These are phyloP conservation scores for Lysiphlebus fabarum DNA, from an alignment of 1,140 invertebrate species.

Conservation along the genomic window DNA sequence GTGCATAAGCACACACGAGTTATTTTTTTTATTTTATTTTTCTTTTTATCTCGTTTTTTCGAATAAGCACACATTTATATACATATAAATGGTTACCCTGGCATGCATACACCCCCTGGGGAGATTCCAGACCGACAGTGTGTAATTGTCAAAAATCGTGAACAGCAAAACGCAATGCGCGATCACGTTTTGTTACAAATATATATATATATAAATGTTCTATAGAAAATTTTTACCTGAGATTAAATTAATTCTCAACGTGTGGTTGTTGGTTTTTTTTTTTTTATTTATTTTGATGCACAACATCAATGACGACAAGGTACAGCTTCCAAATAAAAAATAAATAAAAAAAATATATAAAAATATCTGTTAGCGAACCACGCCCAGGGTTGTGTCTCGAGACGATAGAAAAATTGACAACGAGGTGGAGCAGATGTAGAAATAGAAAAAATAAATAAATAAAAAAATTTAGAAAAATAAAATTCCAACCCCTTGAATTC, in stretches of 20 bases:
- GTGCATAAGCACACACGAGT: constrained; percentile 18
- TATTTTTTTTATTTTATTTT: no score
- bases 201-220: neutral
- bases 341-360: constrained; percentile 1
- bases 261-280: constrained; percentile 1
- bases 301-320: neutral
- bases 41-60: neutral
- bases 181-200: constrained; percentile 10
- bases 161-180: constrained; percentile 15
- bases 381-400: neutral
- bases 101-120: constrained; percentile 4
- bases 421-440: no score
- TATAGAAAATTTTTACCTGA: constrained; percentile 12
- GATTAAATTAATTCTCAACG: constrained; percentile 17
- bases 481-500: constrained; percentile 13
- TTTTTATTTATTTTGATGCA: neutral
- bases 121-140: constrained; percentile 5
- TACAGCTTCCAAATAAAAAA: neutral
- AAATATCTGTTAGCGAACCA: constrained; percentile 3
- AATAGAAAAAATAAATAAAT: no score
- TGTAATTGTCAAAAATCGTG: constrained; percentile 16
- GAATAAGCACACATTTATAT: constrained; percentile 1
- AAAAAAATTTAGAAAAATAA: no score
- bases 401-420: neutral
- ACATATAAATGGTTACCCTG: neutral